phyloP scores from a whole-genome alignment of 2,797 vertebrate species.

The Varecia variegata region DNA sequence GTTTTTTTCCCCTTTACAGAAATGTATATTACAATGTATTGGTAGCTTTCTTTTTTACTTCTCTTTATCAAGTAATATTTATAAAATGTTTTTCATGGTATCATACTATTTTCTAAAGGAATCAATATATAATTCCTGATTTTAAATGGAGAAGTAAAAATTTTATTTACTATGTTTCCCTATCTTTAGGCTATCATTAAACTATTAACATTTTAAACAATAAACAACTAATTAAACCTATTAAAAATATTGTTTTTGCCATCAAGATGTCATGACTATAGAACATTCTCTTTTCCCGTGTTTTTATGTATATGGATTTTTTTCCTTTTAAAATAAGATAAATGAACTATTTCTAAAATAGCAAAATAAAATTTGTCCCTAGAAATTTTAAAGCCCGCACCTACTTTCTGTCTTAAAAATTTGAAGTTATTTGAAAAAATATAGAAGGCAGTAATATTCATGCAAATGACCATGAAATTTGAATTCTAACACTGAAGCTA shows the following conservation, averaged over 20 bases:
- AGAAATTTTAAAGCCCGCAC: background rate
- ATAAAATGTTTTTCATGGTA: conserved; percentile 3
- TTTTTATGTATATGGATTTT: background rate
- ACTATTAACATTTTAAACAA: conserved; percentile 40
- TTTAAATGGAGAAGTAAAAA: conserved; percentile 27
- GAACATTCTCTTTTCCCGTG: background rate
- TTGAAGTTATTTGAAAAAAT: conserved; percentile 26
- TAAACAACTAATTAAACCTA: conserved; percentile 22
- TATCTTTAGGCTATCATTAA: background rate
- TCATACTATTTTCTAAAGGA: conserved; percentile 23
- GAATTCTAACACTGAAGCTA: background rate
- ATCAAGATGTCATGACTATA: background rate
- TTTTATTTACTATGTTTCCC: background rate
- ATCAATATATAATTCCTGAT: conserved; percentile 14
- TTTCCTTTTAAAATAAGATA: conserved; percentile 37
- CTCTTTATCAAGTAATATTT: background rate
- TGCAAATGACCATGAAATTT: background rate
- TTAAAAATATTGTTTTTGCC: conserved; percentile 21
- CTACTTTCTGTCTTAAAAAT: conserved; percentile 10
- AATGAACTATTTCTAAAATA: conserved; percentile 19
- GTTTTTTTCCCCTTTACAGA: background rate
- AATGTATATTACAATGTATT: background rate
- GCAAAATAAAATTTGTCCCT: conserved; percentile 14
- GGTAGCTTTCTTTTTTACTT: background rate
- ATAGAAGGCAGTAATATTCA: background rate